These are phyloP conservation scores for Myotis pilosus DNA, from an alignment of 2,797 vertebrate species.

Conservation along the genomic window DNA sequence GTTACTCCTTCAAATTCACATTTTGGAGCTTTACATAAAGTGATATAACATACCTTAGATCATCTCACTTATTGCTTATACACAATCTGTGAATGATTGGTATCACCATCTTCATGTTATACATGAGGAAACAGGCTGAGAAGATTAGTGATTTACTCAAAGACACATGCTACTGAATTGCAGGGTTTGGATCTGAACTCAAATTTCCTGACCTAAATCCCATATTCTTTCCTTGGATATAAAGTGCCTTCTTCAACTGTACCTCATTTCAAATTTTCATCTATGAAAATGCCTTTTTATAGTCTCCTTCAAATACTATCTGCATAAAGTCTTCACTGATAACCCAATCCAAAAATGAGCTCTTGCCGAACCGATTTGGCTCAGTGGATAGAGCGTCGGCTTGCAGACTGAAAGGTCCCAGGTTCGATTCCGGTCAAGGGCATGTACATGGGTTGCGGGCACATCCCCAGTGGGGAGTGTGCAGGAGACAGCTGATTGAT, in stretches of 20 bases:
- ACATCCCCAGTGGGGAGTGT: too few relatives aligned
- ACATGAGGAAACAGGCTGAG: neutral
- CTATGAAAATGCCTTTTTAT: neutral
- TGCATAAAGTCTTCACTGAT: slow-evolving; percentile 7
- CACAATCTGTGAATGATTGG: neutral
- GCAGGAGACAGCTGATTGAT: too few relatives aligned
- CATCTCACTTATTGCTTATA: neutral
- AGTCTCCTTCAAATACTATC: slow-evolving; percentile 19
- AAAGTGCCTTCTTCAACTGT: slow-evolving; percentile 8
- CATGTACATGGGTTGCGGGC: too few relatives aligned
- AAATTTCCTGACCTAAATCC: neutral
- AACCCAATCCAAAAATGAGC: neutral
- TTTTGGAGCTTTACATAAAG: neutral
- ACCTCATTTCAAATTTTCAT: neutral
- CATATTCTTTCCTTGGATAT: neutral
- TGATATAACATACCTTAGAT: neutral
- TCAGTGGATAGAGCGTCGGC: too few relatives aligned
- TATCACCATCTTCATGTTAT: neutral
- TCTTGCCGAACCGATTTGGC: too few relatives aligned
- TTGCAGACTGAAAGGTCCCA: too few relatives aligned
- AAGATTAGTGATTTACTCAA: neutral
- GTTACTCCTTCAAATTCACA: neutral
- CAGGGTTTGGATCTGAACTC: neutral
- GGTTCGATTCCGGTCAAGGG: too few relatives aligned
- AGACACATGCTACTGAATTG: neutral